Conservation (phyloP, 1,140 invertebrate genomes). For the Probaryconus sp. region DNA sequence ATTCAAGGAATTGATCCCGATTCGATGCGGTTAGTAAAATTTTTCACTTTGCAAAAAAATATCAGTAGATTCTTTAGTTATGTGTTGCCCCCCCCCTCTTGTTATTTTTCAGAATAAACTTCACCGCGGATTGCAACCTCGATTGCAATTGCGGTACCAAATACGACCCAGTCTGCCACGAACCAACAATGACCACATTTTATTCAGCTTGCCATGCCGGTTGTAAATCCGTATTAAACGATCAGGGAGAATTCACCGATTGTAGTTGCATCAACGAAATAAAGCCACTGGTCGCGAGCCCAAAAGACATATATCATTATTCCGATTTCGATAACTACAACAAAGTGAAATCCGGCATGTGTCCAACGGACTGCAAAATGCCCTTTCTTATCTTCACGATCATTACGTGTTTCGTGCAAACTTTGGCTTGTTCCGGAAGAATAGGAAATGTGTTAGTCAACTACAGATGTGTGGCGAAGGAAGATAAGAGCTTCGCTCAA, state of each 20-base stretch:
- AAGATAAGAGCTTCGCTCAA: constrained; percentile 83
- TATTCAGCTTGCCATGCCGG: constrained; percentile 83
- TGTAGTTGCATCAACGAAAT: constrained; percentile 68
- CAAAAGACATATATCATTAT: constrained; percentile 36
- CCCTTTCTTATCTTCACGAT: constrained; percentile 76
- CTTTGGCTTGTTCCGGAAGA: constrained; percentile 80
- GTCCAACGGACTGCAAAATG: constrained; percentile 77
- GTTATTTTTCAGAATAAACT: constrained; percentile 78
- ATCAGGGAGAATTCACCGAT: constrained; percentile 68
- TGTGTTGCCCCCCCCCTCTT: too few relatives aligned
- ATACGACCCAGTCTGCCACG: constrained; percentile 81
- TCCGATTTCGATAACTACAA: constrained; percentile 26
- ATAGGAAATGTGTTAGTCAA: constrained; percentile 82
- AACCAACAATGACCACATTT: constrained; percentile 78
- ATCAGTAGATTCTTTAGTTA: too few relatives aligned
- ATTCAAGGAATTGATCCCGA: constrained; percentile 72
- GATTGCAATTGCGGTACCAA: constrained; percentile 80
- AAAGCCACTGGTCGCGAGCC: constrained; percentile 6
- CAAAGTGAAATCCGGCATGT: constrained; percentile 78
- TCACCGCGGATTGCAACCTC: constrained; percentile 78
- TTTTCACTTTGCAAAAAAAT: constrained; percentile 8
- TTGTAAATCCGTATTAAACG: constrained; percentile 72
- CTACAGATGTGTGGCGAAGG: constrained; percentile 80
- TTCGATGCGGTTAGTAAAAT: constrained; percentile 70
- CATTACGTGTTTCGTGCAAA: constrained; percentile 78